Conservation (phyloP, 2,888 invertebrate species). For the Sesia bembeciformis region DNA sequence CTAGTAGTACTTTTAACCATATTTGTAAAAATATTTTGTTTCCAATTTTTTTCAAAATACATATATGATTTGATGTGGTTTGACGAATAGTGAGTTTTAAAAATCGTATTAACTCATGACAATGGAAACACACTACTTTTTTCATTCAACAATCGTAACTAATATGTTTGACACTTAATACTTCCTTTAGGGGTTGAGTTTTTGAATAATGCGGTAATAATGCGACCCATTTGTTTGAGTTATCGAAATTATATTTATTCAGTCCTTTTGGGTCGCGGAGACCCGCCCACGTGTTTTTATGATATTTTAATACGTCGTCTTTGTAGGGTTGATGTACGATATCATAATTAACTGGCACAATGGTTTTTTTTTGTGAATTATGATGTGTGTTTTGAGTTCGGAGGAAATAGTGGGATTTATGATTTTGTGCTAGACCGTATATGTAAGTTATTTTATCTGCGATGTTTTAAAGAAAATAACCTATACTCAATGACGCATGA, state of each 20-base stretch:
- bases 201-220: slow-evolving; percentile 48
- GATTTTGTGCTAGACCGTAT: too few relatives aligned
- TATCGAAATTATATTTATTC: slow-evolving; percentile 33
- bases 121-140: slow-evolving; percentile 22
- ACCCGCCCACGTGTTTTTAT: slow-evolving; percentile 23
- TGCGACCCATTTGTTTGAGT: slow-evolving; percentile 41
- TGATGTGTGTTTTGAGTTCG: not conserved
- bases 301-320: slow-evolving; percentile 36
- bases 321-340: slow-evolving; percentile 55
- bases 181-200: slow-evolving; percentile 46
- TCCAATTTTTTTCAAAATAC: too few relatives aligned
- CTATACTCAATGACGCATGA: too few relatives aligned
- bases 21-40: too few relatives aligned
- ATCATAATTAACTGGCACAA: slow-evolving; percentile 61
- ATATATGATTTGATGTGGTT: too few relatives aligned
- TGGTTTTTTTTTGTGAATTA: not conserved
- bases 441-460: too few relatives aligned
- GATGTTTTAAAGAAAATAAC: too few relatives aligned
- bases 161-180: slow-evolving; percentile 63
- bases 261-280: slow-evolving; percentile 13
- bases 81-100: too few relatives aligned
- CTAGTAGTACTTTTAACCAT: too few relatives aligned
- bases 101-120: slow-evolving; percentile 5
- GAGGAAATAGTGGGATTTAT: too few relatives aligned
- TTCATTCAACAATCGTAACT: slow-evolving; percentile 39